Evolutionary conservation across 2,797 vertebrate genomes (phyloP).

Genomic region (Podarcis lilfordi): DNA sequence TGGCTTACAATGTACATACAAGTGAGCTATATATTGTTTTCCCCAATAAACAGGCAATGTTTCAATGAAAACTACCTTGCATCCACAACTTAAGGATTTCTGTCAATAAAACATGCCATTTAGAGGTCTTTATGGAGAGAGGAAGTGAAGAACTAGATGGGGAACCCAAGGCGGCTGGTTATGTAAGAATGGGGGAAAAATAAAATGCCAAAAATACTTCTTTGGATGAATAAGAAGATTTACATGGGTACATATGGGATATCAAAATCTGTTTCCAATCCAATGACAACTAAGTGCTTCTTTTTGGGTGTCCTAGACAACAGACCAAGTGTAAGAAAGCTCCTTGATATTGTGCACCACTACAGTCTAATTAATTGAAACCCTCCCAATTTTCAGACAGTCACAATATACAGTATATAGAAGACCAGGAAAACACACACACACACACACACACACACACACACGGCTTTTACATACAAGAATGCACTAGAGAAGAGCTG

Average conservation of each 20-base stretch:
- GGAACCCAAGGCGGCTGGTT: background rate
- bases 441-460: too few species aligned
- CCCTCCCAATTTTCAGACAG: conserved; percentile 24
- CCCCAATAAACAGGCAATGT: background rate
- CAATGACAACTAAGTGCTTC: background rate
- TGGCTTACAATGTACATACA: background rate
- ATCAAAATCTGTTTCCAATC: background rate
- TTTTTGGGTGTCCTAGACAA: background rate
- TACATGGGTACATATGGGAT: background rate
- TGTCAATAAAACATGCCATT: background rate
- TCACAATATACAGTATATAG: conserved; percentile 1
- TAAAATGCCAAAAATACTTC: background rate
- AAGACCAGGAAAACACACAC: too few species aligned
- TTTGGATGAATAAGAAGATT: background rate
- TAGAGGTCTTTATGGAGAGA: background rate
- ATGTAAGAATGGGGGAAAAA: background rate
- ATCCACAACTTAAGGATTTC: background rate
- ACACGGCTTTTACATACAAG: background rate
- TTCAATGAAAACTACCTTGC: too few species aligned
- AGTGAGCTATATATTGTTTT: background rate
- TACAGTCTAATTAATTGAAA: conserved; percentile 32
- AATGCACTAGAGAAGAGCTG: background rate
- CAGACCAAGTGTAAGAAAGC: conserved; percentile 18
- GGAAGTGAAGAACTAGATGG: background rate
- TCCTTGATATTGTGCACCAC: conserved; percentile 11